Base-by-base conservation (phyloP, 1,140 invertebrate species). In the Solenopsis fugax region DNA sequence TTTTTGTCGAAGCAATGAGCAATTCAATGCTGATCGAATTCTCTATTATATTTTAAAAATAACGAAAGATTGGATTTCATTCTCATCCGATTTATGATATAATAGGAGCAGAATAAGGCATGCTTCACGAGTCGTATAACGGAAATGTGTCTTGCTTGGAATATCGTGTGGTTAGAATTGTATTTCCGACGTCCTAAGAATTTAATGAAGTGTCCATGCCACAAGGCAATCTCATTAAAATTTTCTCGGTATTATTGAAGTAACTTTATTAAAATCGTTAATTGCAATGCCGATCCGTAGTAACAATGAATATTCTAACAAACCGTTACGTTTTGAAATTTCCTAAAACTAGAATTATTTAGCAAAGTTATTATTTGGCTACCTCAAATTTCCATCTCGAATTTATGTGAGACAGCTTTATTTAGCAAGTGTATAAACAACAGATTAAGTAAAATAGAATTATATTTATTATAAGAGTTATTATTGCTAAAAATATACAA, bases 131-230 rank as follows among this genome's bases (percentile, higher is more conserved):
- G 7, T 67, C 4, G 0, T 58, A 45, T 34, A 45, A 58, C 5
- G 24, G 10, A 60, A 73, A 82, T 21, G 9, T 48, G 13, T 84
- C 1, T 62, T 24, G 16, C 52, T 82, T 60, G 10, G n/a, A 45
- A 48, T 48, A 50, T 10, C 0, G 13, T n/a, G 5, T 10, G 0
- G 24, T 9, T 50, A 24, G 37, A 84, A 84, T 73, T 73, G 18
- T 75, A 75, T 84, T 58, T 75, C n/a, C 41, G 2, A 24, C 41
- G 24, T 75, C 60, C 24, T 73, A 73, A 60, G 54, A 60, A 60
- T 75, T 62, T 84, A 84, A 84, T 81, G 77, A 81, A 81, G 21
- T 71, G 37, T 84, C 2, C 80, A 18, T 41, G 54, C 21, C 4
- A 3, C 10, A 58, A 16, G 0, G 2, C 10, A 4, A 13, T 34